These are phyloP conservation scores for Pontoporia blainvillei DNA, from an alignment of 2,113 vertebrate species.

Conservation along the genomic window DNA sequence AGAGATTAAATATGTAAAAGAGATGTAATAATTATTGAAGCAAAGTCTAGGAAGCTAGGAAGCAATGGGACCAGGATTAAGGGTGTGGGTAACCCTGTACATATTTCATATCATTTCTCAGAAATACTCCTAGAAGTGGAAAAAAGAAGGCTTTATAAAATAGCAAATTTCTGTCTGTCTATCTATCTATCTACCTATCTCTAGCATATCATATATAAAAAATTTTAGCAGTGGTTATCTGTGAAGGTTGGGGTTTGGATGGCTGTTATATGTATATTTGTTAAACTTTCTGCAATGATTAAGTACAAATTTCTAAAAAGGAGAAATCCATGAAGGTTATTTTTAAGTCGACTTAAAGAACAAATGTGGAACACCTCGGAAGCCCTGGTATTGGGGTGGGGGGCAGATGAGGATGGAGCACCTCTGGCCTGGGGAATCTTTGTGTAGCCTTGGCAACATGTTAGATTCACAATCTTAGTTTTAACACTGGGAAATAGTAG, in stretches of 20 bases:
- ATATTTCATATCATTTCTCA: not conserved
- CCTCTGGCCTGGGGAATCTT: not conserved
- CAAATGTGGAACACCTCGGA: not conserved
- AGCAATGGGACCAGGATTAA: not conserved
- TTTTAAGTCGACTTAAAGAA: not conserved
- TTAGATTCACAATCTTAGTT: not conserved
- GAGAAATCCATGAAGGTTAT: not conserved
- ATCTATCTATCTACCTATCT: not conserved
- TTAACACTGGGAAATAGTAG: not conserved
- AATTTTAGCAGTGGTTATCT: not conserved
- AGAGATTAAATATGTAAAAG: not conserved
- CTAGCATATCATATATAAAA: not conserved
- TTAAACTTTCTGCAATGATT: not conserved
- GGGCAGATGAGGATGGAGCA: not conserved
- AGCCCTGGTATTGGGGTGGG: not conserved
- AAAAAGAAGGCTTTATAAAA: not conserved
- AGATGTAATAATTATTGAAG: not conserved
- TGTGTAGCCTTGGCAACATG: not conserved
- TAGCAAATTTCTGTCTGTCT: not conserved
- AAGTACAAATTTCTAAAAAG: not conserved
- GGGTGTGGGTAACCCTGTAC: not conserved
- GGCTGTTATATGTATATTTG: not conserved
- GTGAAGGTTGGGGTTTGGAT: not conserved
- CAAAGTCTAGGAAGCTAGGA: not conserved
- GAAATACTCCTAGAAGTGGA: not conserved